A percentile compares a stretch with the other conserved stretches of the same genome.
phyloP scores from a whole-genome alignment of 2,113 vertebrate genomes.

The Enhydra lutris region DNA sequence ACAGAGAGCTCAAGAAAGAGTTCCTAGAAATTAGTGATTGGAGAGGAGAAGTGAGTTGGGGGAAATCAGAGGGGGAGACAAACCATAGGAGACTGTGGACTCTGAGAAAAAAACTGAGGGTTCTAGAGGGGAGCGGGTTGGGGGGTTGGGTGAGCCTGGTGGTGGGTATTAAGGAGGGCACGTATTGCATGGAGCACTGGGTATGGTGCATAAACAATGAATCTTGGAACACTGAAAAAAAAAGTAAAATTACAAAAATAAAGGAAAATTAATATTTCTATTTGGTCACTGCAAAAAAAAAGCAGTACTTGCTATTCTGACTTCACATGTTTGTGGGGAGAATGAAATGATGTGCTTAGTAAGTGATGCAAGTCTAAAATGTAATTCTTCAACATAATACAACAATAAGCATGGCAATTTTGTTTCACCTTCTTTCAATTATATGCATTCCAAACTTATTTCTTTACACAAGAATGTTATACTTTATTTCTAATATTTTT shows the following conservation, averaged over 20 bases:
- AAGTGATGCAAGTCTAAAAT: background rate
- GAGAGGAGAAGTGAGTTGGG: too few relatives aligned
- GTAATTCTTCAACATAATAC: background rate
- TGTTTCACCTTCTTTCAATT: background rate
- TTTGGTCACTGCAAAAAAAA: background rate
- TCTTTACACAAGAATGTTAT: background rate
- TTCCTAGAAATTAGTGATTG: background rate
- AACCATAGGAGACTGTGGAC: too few relatives aligned
- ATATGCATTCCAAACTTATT: background rate
- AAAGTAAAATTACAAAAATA: too few relatives aligned
- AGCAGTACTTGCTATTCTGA: background rate
- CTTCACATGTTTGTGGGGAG: background rate
- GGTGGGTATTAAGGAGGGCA: too few relatives aligned
- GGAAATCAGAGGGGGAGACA: too few relatives aligned
- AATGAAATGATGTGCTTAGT: background rate
- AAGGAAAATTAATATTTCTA: too few relatives aligned
- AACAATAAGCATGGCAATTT: background rate
- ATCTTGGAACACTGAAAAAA: too few relatives aligned
- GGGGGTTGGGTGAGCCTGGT: too few relatives aligned
- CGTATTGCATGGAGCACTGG: too few relatives aligned
- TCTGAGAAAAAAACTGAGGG: too few relatives aligned
- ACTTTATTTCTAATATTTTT: background rate
- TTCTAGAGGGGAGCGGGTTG: too few relatives aligned
- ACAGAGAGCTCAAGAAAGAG: background rate
- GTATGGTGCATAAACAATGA: too few relatives aligned